Percentiles rank a stretch among this genome's conserved stretches.
phyloP scores from a whole-genome alignment of 2,888 invertebrate genomes.

The Philopedon plagiatum region DNA sequence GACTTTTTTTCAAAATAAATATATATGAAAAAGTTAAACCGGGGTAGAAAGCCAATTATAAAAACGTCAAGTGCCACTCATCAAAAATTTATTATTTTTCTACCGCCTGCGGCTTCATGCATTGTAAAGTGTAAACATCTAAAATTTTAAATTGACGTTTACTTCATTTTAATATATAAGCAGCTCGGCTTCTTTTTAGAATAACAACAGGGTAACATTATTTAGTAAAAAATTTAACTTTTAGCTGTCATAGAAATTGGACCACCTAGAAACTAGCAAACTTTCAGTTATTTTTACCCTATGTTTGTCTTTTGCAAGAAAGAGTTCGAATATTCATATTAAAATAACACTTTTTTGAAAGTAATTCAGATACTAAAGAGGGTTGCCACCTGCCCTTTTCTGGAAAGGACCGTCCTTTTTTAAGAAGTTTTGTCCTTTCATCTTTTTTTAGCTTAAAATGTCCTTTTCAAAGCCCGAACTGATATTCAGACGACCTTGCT shows the following conservation, averaged over 20 bases:
- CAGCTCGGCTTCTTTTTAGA: conserved; percentile 7
- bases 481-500: too few relatives aligned
- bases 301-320: too few relatives aligned
- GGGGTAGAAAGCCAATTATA: conserved; percentile 15
- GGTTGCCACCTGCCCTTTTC: too few relatives aligned
- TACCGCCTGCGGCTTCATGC: conserved; percentile 17
- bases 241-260: background rate
- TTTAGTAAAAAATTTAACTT: background rate
- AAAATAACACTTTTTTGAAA: too few relatives aligned
- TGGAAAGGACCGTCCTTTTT: too few relatives aligned
- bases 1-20: conserved; percentile 10
- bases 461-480: too few relatives aligned
- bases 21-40: conserved; percentile 9
- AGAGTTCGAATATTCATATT: too few relatives aligned
- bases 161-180: conserved; percentile 26
- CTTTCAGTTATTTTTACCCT: too few relatives aligned
- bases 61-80: conserved; percentile 18
- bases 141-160: conserved; percentile 31
- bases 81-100: conserved; percentile 23
- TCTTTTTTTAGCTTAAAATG: too few relatives aligned
- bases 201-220: background rate
- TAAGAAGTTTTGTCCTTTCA: too few relatives aligned
- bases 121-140: conserved; percentile 26
- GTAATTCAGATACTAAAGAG: too few relatives aligned
- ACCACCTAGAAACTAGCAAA: background rate